Base-by-base conservation (phyloP, 1,140 invertebrate species). In the Lamellibrachia luymesi region DNA sequence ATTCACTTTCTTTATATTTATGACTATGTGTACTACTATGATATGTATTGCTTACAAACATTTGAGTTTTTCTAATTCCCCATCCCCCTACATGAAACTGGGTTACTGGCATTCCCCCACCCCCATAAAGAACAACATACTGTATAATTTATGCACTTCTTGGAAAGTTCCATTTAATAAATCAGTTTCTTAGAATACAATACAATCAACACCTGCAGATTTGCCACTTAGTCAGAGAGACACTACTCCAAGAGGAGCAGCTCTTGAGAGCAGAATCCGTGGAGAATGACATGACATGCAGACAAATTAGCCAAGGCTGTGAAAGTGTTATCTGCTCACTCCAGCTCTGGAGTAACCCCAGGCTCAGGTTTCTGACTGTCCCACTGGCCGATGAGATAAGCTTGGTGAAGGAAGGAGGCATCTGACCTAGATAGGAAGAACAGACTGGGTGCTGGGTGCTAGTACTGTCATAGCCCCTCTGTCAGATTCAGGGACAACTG, bases 311-410 rank as follows among this genome's bases (percentile, higher is more conserved):
- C 64, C 17, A 80, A 22, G 25, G 64, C 64, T 80, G 52, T 80
- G 64, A 80, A 38, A 22, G 13, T 80, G 64, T 80, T 22, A 80
- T 80, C 64, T 80, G 64, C 64, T 80, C 64, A 10, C 64, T 22
- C 64, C 64, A 80, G 64, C 64, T 80, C 64, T 22, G 25, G 64
- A 80, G 64, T 80, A 80, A 80, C 64, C 64, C 64, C 25, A 22
- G 52, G 64, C 64, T 80, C 64, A 80, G 64, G 64, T 80, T 80
- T 80, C 64, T 80, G 64, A 80, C 64, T 80, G 64, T 80, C 64
- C 64, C 64, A 80, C 64, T 80, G 64, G 64, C 64, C 64, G 6
- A 80, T 80, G 64, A 80, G 64, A 80, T 80, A 80, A 80, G 64
- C 64, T 22, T 22, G 13, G 64, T 10, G 64, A 80, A 80, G 64